A percentile compares a stretch with the other conserved stretches of the same genome.
phyloP scores from a whole-genome alignment of 1,140 invertebrate species.

The Rhagoletis pomonella region DNA sequence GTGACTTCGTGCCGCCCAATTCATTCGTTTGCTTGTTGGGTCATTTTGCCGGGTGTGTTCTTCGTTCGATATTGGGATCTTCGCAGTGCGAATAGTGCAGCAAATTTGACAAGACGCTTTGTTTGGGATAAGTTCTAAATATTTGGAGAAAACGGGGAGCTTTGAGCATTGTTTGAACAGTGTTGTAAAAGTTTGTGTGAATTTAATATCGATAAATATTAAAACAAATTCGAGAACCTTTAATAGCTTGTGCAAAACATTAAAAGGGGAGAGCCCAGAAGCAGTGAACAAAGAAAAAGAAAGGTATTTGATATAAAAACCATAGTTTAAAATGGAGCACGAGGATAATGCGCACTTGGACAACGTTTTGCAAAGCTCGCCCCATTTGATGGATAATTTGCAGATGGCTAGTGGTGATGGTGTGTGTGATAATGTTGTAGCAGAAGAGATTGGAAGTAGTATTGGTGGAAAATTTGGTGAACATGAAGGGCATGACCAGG shows the following conservation, averaged over 20 bases:
- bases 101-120: slow-evolving; percentile 9
- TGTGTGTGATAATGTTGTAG: slow-evolving; percentile 54
- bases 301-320: not conserved
- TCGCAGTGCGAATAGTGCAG: slow-evolving; percentile 36
- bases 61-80: slow-evolving; percentile 17
- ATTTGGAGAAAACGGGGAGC: not conserved
- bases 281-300: slow-evolving; percentile 23
- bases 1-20: slow-evolving; percentile 35
- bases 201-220: slow-evolving; percentile 5
- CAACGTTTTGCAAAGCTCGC: slow-evolving; percentile 67
- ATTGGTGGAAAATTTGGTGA: slow-evolving; percentile 61
- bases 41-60: slow-evolving; percentile 42
- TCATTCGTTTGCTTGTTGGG: slow-evolving; percentile 24
- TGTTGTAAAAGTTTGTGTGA: slow-evolving; percentile 7
- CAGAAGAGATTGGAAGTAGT: slow-evolving; percentile 52
- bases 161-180: slow-evolving; percentile 14
- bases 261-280: not conserved
- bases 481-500: slow-evolving; percentile 63
- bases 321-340: slow-evolving; percentile 66
- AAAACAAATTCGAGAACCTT: not conserved
- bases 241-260: not conserved
- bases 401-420: slow-evolving; percentile 63
- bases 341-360: slow-evolving; percentile 69
- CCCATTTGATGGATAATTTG: slow-evolving; percentile 64
- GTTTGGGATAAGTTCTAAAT: slow-evolving; percentile 4